Conservation (phyloP, 2,888 invertebrate species). For the Mimachlamys varia region DNA sequence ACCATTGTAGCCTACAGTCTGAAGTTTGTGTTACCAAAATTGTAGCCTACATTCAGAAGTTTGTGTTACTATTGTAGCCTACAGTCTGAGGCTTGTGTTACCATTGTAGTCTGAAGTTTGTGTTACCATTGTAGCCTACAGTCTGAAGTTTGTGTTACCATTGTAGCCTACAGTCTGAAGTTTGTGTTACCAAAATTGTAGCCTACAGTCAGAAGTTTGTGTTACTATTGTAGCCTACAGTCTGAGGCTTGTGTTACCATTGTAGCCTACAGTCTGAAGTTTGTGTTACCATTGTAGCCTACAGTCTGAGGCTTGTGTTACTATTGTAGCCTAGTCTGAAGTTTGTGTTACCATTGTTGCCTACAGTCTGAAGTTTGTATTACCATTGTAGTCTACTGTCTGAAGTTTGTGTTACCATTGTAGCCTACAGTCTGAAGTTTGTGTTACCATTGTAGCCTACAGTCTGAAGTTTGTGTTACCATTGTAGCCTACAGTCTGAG, state of each 20-base stretch:
- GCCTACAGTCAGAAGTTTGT: conserved; percentile 70
- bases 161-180: conserved; percentile 57
- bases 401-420: no score
- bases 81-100: conserved; percentile 77
- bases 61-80: background rate
- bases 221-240: no score
- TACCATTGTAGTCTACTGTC: conserved; percentile 45
- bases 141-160: no score
- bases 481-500: no score
- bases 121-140: background rate
- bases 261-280: conserved; percentile 67
- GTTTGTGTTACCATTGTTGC: no score
- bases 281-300: no score
- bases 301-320: conserved; percentile 49
- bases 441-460: background rate
- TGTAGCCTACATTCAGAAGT: conserved; percentile 55
- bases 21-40: no score
- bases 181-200: no score
- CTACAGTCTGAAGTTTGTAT: conserved; percentile 50
- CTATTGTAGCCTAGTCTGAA: conserved; percentile 64
- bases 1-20: conserved; percentile 54
- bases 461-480: no score
- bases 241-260: no score
- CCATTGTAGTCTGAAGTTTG: conserved; percentile 53
- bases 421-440: conserved; percentile 54